phyloP scores from a whole-genome alignment of 2,113 vertebrate genomes.

The Spea multiplicata region DNA sequence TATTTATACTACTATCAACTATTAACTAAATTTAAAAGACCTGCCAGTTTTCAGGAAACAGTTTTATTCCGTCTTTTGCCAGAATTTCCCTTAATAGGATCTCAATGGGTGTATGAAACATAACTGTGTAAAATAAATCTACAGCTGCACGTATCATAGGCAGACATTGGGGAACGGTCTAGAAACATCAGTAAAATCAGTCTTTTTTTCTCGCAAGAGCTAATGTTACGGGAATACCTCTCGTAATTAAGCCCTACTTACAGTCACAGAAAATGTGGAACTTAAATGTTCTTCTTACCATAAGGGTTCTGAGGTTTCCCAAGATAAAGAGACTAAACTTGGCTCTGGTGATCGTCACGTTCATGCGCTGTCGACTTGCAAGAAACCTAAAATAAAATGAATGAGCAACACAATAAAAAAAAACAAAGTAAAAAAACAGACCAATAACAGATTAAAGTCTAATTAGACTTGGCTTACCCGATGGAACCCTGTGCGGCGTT shows the following conservation, averaged over 20 bases:
- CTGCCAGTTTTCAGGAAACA: too few relatives aligned
- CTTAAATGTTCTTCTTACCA: constrained; percentile 61
- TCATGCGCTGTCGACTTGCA: constrained; percentile 76
- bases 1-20: too few relatives aligned
- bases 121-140: too few relatives aligned
- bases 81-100: too few relatives aligned
- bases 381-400: constrained; percentile 67
- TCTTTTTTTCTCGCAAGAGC: too few relatives aligned
- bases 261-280: background rate
- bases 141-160: too few relatives aligned
- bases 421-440: background rate
- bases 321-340: constrained; percentile 82
- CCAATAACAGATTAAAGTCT: background rate
- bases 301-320: constrained; percentile 74
- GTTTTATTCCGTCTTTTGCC: too few relatives aligned
- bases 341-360: constrained; percentile 82
- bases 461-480: constrained; percentile 64
- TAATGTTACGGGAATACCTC: background rate
- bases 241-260: background rate
- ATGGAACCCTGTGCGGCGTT: constrained; percentile 68
- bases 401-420: background rate
- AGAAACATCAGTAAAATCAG: too few relatives aligned
- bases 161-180: too few relatives aligned
- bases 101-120: too few relatives aligned
- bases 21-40: too few relatives aligned